These are phyloP conservation scores for Drosophila pallidifrons DNA, from an alignment of 1,140 invertebrate species.

Conservation along the genomic window DNA sequence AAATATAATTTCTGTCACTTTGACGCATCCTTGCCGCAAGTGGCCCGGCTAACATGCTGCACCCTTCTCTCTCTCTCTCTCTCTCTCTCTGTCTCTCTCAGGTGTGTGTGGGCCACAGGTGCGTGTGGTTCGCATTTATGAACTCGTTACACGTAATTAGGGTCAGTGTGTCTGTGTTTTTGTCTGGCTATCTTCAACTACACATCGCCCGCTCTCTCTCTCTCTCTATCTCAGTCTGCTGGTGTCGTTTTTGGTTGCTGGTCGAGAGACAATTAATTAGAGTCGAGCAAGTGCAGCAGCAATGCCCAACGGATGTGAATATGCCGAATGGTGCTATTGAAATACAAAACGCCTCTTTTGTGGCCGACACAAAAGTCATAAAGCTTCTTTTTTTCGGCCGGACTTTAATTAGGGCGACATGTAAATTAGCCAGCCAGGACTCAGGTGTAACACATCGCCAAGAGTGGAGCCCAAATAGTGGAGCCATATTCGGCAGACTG, in stretches of 20 bases:
- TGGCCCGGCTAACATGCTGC: neutral
- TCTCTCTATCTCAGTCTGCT: neutral
- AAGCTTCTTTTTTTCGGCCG: slow-evolving; percentile 59
- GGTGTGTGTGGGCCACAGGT: slow-evolving; percentile 51
- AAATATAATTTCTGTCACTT: slow-evolving; percentile 55
- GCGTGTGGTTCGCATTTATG: slow-evolving; percentile 75
- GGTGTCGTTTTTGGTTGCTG: neutral
- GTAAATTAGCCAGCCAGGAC: slow-evolving; percentile 60
- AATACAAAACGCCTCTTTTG: slow-evolving; percentile 69
- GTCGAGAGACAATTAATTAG: slow-evolving; percentile 69
- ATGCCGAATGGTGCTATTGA: slow-evolving; percentile 59
- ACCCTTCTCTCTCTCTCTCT: neutral
- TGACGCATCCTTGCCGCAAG: slow-evolving; percentile 3
- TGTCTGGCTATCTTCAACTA: slow-evolving; percentile 13
- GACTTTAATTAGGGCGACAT: slow-evolving; percentile 71
- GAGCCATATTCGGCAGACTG: neutral
- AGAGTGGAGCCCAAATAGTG: slow-evolving; percentile 28
- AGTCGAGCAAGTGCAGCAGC: slow-evolving; percentile 30
- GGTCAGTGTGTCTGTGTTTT: slow-evolving; percentile 65
- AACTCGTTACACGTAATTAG: slow-evolving; percentile 83
- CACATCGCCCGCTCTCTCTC: slow-evolving; percentile 1
- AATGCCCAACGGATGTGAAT: slow-evolving; percentile 18
- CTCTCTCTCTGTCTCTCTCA: neutral
- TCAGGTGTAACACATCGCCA: neutral
- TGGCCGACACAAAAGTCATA: slow-evolving; percentile 64